Evolutionary conservation across 2,888 invertebrate species (phyloP), one percentile per base, ranked within the genome.

Genomic region (Caenorhabditis angaria): DNA sequence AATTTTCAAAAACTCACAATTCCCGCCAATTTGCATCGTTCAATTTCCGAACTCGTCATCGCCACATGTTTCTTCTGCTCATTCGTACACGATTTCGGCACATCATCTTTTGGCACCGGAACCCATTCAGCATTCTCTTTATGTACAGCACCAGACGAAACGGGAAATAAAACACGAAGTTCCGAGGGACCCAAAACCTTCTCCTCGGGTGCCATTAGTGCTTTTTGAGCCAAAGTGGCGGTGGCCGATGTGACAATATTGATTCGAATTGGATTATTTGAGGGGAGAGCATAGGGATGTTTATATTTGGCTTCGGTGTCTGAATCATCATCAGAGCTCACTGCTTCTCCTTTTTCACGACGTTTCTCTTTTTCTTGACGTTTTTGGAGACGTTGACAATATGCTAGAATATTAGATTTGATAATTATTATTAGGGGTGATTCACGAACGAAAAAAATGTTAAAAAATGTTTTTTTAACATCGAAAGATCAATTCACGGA

Each of bases 131-230:
- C 54, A 24, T 71, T 77, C 47, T 80, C 80, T 58, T 76, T 77
- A 53, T 82, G 82, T 12, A 78, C 74, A n/a, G 66, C 76, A 27
- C 84, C 84, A 53, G 79, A 80, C 0, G 83, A 83, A 2, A 84
- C 83, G 5, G 84, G 84, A 67, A 79, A 84, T 22, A 81, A 73
- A 4, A 76, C 55, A 3, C 79, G 69, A 12, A 84, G 61, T 35
- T 67, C 50, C 12, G 74, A 60, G 1, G 72, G 25, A n/a, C 61
- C 70, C 14, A 78, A 50, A n/a, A 59, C 63, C 2, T 59, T 53
- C 6, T 74, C 66, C 59, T 73, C 65, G 0, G 65, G 27, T 0
- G 65, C 61, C 8, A 35, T 61, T 0, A 73, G 10, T 1, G 73
- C 68, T 53, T 69, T 68, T 56, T 73, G 73, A 27, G 73, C 68